Conservation (phyloP, 2,113 vertebrate genomes). For the Prochilodus magdalenae region DNA sequence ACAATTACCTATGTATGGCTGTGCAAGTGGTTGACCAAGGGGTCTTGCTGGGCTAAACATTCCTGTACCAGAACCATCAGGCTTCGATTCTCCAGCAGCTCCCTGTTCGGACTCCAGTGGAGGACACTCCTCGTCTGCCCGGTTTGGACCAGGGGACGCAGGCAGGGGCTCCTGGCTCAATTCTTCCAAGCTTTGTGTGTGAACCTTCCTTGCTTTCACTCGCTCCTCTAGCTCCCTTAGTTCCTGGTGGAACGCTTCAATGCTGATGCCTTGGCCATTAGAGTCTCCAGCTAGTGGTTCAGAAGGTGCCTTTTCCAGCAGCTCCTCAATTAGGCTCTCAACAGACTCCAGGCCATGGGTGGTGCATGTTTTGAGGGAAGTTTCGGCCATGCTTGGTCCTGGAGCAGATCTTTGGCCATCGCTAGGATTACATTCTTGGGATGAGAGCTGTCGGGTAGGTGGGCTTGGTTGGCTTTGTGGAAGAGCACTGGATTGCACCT, state of each 20-base stretch:
- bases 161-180: constrained; percentile 49
- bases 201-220: constrained; percentile 66
- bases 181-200: constrained; percentile 49
- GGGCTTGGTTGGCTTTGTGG: constrained; percentile 42
- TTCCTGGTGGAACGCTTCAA: constrained; percentile 89
- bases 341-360: constrained; percentile 69
- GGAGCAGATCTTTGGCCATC: constrained; percentile 20
- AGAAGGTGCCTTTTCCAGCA: constrained; percentile 74
- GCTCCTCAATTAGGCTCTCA: constrained; percentile 83
- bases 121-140: constrained; percentile 67
- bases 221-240: constrained; percentile 87
- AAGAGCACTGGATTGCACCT: constrained; percentile 48
- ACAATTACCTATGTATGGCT: constrained; percentile 89
- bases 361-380: constrained; percentile 40
- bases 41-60: constrained; percentile 79
- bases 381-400: constrained; percentile 35
- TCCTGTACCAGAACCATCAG: constrained; percentile 65
- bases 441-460: constrained; percentile 41
- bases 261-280: constrained; percentile 77
- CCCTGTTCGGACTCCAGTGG: constrained; percentile 54
- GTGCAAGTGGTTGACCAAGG: constrained; percentile 77
- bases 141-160: constrained; percentile 52
- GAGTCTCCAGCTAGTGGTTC: constrained; percentile 69
- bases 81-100: constrained; percentile 46
- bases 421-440: constrained; percentile 4